Evolutionary conservation across 2,113 vertebrate genomes (phyloP), one percentile per base, ranked within the genome.

Genomic region (Neoarius graeffei): DNA sequence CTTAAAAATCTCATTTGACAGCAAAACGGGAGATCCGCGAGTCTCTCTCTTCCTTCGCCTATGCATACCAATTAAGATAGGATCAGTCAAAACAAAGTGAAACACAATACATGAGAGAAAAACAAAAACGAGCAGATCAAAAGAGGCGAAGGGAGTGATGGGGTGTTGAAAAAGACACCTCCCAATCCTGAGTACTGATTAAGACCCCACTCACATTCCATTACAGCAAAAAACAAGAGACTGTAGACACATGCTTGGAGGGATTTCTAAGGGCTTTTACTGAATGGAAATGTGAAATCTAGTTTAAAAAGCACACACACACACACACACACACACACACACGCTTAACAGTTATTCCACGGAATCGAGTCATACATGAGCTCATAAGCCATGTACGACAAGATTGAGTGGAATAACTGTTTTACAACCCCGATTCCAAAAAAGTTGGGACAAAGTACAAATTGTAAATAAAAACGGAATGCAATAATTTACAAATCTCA

Each of bases 1-100:
- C 88, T 86, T 89, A 67, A 85, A 91, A 89, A 89, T 86, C 86
- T 85, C 71, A 82, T 77, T 77, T 84, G 87, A 90, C 87, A 86
- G 84, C 73, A 80, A 76, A 84, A 62, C 54, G 9, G 60, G 54
- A 85, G 73, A 74, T 85, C 50, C 64, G 79, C 85, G 87, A 86
- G 81, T 87, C 85, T 48, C 66, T 69, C 60, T 52, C 85, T 27
- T 83, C 79, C 27, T 54, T 76, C 85, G 35, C 79, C 48, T 80
- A 66, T 67, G 86, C 62, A 89, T 84, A 87, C 85, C 88, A 91
- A 92, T 86, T 87, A 88, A 73, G 81, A 87, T 85, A 30, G 71
- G 48, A 85, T 85, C 50, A 83, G 87, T 74, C 52, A 81, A 84
- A 77, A 85, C 87, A 90, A 86, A 90, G 79, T 30, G 64, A 88